Evolutionary conservation across 2,888 invertebrate genomes (phyloP).

Genomic region (Platerodrilus igneus): DNA sequence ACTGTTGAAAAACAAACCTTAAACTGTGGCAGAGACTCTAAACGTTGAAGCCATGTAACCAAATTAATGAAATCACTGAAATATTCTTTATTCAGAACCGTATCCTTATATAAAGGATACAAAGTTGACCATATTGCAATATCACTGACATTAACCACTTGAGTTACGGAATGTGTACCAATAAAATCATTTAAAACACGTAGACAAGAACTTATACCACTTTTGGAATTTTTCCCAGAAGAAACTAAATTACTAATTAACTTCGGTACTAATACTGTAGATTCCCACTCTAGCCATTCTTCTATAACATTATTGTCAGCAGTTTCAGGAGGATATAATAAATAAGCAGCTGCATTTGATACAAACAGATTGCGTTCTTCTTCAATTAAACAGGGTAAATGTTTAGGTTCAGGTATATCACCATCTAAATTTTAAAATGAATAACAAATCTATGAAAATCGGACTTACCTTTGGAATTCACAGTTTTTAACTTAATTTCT

Average conservation of each 20-base stretch:
- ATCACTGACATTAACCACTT: slow-evolving; percentile 65
- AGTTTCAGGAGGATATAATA: slow-evolving; percentile 52
- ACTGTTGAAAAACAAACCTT: slow-evolving; percentile 52
- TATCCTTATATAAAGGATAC: slow-evolving; percentile 59
- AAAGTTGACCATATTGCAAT: slow-evolving; percentile 68
- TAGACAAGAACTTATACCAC: slow-evolving; percentile 53
- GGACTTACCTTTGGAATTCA: slow-evolving; percentile 58
- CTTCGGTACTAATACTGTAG: slow-evolving; percentile 56
- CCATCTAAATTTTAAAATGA: slow-evolving; percentile 12
- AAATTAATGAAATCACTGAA: slow-evolving; percentile 53
- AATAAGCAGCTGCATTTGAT: slow-evolving; percentile 63
- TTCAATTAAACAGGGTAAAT: slow-evolving; percentile 63
- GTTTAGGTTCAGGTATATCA: slow-evolving; percentile 50
- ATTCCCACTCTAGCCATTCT: slow-evolving; percentile 64
- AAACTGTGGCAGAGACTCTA: slow-evolving; percentile 54
- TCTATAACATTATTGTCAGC: slow-evolving; percentile 45
- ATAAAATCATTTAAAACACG: slow-evolving; percentile 55
- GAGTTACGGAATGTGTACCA: slow-evolving; percentile 55
- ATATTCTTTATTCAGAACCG: slow-evolving; percentile 55
- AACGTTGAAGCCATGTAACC: slow-evolving; percentile 57
- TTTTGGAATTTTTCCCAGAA: slow-evolving; percentile 52
- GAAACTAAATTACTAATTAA: slow-evolving; percentile 52
- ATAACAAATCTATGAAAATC: slow-evolving; percentile 31
- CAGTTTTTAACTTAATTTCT: slow-evolving; percentile 54
- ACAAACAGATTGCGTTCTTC: slow-evolving; percentile 63